Conservation (phyloP, 2,888 invertebrate species). For the Polymixis flavicincta region DNA sequence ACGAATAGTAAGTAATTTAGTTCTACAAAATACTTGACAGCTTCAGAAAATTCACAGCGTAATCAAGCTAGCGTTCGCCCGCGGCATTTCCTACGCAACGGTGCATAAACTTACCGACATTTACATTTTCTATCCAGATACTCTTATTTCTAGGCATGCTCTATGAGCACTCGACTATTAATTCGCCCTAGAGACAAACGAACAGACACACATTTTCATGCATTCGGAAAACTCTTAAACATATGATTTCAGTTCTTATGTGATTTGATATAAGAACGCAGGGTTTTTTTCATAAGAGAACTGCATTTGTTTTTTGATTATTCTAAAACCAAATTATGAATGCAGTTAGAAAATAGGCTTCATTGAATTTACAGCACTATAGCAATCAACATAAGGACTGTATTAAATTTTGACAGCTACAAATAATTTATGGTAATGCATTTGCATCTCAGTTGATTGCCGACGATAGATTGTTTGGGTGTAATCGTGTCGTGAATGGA, state of each 20-base stretch:
- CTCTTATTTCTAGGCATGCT: conserved; percentile 74
- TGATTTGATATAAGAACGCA: conserved; percentile 26
- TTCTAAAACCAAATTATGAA: conserved; percentile 25
- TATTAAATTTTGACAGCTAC: neutral
- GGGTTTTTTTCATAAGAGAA: neutral
- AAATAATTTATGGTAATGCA: conserved; percentile 19
- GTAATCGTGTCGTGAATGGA: conserved; percentile 45
- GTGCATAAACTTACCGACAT: conserved; percentile 72
- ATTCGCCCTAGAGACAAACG: conserved; percentile 72
- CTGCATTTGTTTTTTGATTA: conserved; percentile 19
- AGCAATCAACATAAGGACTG: rapidly evolving
- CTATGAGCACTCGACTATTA: conserved; percentile 75
- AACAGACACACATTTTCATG: conserved; percentile 25
- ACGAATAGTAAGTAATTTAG: conserved; percentile 28
- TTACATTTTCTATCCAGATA: conserved; percentile 78
- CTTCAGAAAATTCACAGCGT: conserved; percentile 55
- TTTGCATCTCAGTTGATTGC: conserved; percentile 54
- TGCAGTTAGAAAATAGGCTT: neutral
- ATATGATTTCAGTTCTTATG: conserved; percentile 17
- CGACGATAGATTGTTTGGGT: conserved; percentile 45
- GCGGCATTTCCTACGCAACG: conserved; percentile 65
- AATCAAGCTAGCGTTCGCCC: conserved; percentile 67
- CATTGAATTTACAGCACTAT: conserved; percentile 12
- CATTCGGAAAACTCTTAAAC: neutral
- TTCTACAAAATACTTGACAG: conserved; percentile 45